Evolutionary conservation across 2,113 vertebrate genomes (phyloP), one percentile per base, ranked within the genome.

Genomic region (Chaetops frenatus): DNA sequence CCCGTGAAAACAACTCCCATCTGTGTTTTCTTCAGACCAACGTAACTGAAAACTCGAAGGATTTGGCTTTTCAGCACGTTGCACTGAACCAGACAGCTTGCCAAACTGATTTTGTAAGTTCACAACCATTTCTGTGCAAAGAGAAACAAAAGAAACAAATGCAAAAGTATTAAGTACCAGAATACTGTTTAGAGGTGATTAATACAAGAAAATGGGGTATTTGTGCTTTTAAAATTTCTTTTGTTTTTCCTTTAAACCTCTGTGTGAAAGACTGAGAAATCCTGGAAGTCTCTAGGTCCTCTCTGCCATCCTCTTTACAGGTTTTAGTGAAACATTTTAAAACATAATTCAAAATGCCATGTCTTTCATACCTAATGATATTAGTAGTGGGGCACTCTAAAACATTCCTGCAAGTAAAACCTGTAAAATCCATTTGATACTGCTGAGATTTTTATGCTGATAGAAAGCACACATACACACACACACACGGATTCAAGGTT

Each of bases 21-120:
- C 97, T 1, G 95, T 33, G 53, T 92, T 97, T 92, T 96, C 97
- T 31, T 97, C 96, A 58, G 98, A 98, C 99, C 99, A 99, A 4
- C 62, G 96, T 95, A 99, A 98, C 91, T 97, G 97, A 97, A 99
- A 99, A 96, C 98, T 98, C 61, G 98, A 98, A 62, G 98, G 97
- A 9, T 57, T 29, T 40, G 91, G 92, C 57, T 89, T 73, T 56
- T 91, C 92, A 61, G 81, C 47, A 70, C 78, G 38, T 29, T 27
- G 86, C 38, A 74, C 13, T 6, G 94, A 83, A 27, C 96, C 97
- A 20, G 95, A 92, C 64, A 99, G 97, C 67, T 95, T 94, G 71
- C 98, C 95, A 73, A 99, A 99, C 33, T 98, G 98, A 44, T 84
- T 93, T 64, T 98, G 98, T 24, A 99, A 96, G 94, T 98, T 98